phyloP scores from a whole-genome alignment of 2,888 invertebrate species.

The Drosophila melanosoma region DNA sequence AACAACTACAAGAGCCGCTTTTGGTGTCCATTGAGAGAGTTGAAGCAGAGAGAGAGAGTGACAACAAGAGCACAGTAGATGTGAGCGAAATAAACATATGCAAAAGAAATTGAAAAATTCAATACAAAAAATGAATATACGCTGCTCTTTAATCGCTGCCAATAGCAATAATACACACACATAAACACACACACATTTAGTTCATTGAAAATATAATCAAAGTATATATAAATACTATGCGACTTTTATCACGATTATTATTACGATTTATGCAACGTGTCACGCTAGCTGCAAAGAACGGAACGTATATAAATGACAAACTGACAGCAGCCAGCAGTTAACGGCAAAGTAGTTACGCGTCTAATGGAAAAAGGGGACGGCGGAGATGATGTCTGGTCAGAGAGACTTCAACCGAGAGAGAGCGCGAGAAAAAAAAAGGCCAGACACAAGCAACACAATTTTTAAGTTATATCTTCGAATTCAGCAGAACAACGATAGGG shows the following conservation, averaged over 20 bases:
- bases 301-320: slow-evolving; percentile 69
- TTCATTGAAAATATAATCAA: slow-evolving; percentile 56
- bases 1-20: slow-evolving; percentile 40
- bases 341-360: slow-evolving; percentile 67
- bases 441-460: slow-evolving; percentile 42
- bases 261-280: slow-evolving; percentile 82
- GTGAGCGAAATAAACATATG: slow-evolving; percentile 54
- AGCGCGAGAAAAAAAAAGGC: slow-evolving; percentile 62
- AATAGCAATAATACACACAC: slow-evolving; percentile 30
- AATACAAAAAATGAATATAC: slow-evolving; percentile 42
- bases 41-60: slow-evolving; percentile 25
- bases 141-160: slow-evolving; percentile 22
- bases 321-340: slow-evolving; percentile 70
- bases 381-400: slow-evolving; percentile 25
- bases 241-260: slow-evolving; percentile 68
- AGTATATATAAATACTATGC: slow-evolving; percentile 27
- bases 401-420: slow-evolving; percentile 12
- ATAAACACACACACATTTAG: slow-evolving; percentile 26
- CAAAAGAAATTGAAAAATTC: slow-evolving; percentile 63
- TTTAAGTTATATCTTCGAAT: slow-evolving; percentile 19
- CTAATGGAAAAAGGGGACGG: slow-evolving; percentile 16
- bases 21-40: slow-evolving; percentile 25
- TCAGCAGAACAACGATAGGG: slow-evolving; percentile 44
- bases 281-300: slow-evolving; percentile 55
- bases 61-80: slow-evolving; percentile 35